Evolutionary conservation across 2,797 vertebrate genomes (phyloP), one percentile per base, ranked within the genome.

Genomic region (Vireo griseus): DNA sequence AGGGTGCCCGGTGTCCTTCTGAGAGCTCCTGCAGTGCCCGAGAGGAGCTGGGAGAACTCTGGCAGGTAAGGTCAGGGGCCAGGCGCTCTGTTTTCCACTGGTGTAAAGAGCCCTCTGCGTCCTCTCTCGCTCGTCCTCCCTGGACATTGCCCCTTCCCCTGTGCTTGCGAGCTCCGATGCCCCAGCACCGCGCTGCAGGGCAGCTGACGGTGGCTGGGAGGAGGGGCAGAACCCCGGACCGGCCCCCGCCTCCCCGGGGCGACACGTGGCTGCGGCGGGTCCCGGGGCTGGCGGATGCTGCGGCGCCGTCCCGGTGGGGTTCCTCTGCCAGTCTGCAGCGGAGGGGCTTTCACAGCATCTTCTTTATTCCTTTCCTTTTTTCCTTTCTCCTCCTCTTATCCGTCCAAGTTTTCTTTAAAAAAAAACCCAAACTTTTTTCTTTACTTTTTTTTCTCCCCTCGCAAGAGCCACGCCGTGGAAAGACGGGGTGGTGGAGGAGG

Each of bases 401-500:
- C 9, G 8, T 66, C 50, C 42, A 85, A 55, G 48, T 85, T 73
- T 68, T 50, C 37, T 50, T 54, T 54, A 44, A 4, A 25, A 35
- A 54, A 86, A 77, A 26, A 7, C 1, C 7, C 6, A 73, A 92
- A 69, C 61, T 90, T 93, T 84, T 79, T 71, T 67, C 11, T 82
- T 67, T 42, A 17, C 11, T 67, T 24, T 21, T 28, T 40, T 50
- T 50, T 11, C 5, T 1, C 1, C 31, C 39, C 28, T 58, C 20
- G 55, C 61, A 47, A 58, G 25, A 91, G 84, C 77, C 94, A 77
- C 94, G 87, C 87, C 22, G 94, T 94, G 90, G 92, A 96, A 95
- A 96, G 77, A 61, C 90, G 44, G 57, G 55, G 87, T 88, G 72
- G 89, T 92, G 91, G 76, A 73, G 80, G 89, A 94, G 87, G 61